Conservation (phyloP, 37 sponge, comb jelly and placozoan species). For the Bolinopsis microptera region DNA sequence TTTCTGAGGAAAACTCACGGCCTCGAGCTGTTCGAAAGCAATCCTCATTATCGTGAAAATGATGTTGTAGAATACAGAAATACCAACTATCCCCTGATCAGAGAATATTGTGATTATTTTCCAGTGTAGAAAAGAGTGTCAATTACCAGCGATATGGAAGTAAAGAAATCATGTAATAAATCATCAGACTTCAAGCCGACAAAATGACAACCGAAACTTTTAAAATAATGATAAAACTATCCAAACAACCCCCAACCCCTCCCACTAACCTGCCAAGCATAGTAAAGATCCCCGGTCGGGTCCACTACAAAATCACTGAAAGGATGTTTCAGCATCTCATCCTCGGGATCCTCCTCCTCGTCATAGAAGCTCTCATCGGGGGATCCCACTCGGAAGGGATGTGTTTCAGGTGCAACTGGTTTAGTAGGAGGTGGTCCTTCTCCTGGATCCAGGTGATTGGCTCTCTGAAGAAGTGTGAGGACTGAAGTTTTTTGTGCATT, state of each 20-base stretch:
- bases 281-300: constrained; percentile 62
- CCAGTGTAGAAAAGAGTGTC: too few relatives aligned
- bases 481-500: too few relatives aligned
- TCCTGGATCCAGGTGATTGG: neutral
- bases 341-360: constrained; percentile 48
- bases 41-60: constrained; percentile 56
- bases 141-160: too few relatives aligned
- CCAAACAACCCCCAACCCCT: neutral
- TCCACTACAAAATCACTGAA: constrained; percentile 45
- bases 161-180: too few relatives aligned
- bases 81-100: constrained; percentile 33
- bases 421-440: neutral
- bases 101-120: too few relatives aligned
- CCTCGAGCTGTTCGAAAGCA: constrained; percentile 45
- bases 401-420: neutral
- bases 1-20: constrained; percentile 35
- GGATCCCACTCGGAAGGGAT: neutral
- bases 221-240: too few relatives aligned
- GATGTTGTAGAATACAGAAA: constrained; percentile 53
- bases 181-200: too few relatives aligned
- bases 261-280: constrained; percentile 9
- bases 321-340: constrained; percentile 17
- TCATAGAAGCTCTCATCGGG: constrained; percentile 33
- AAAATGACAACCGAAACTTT: too few relatives aligned
- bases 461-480: too few relatives aligned